Percentiles rank a stretch among this genome's conserved stretches.
Evolutionary conservation across 1,140 invertebrate species (phyloP).

Genomic region (Campoletis sonorensis): DNA sequence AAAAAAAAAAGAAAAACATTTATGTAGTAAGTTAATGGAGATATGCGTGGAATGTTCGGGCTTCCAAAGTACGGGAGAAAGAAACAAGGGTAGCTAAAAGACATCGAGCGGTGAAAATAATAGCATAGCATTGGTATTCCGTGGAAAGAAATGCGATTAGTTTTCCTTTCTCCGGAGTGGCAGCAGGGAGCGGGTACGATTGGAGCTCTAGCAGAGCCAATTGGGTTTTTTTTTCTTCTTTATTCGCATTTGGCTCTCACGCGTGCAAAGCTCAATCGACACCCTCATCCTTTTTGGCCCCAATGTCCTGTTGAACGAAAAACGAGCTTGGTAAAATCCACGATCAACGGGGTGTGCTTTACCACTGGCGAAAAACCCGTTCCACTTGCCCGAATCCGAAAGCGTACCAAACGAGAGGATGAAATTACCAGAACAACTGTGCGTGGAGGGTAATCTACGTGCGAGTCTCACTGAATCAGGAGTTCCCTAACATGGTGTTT

Average conservation of each 20-base stretch:
- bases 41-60: neutral
- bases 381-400: neutral
- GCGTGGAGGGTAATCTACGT: neutral
- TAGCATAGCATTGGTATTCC: slow-evolving; percentile 63
- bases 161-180: slow-evolving; percentile 60
- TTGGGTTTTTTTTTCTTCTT: slow-evolving; percentile 28
- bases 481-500: neutral
- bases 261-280: slow-evolving; percentile 35
- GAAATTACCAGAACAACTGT: slow-evolving; percentile 43
- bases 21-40: neutral
- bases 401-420: slow-evolving; percentile 18
- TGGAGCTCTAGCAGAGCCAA: slow-evolving; percentile 5
- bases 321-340: slow-evolving; percentile 26
- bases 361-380: neutral
- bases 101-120: slow-evolving; percentile 11
- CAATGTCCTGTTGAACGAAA: slow-evolving; percentile 40
- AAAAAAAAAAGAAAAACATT: too few species aligned
- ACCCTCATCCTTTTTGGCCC: slow-evolving; percentile 16
- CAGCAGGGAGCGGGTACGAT: slow-evolving; percentile 13
- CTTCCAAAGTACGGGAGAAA: neutral
- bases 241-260: slow-evolving; percentile 19
- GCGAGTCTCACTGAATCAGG: neutral
- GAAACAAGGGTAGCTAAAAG: neutral
- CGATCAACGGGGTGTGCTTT: slow-evolving; percentile 23
- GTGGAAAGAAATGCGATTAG: slow-evolving; percentile 66